These are phyloP conservation scores for Aphelinus atriplicis DNA, from an alignment of 1,140 invertebrate species.

Conservation along the genomic window DNA sequence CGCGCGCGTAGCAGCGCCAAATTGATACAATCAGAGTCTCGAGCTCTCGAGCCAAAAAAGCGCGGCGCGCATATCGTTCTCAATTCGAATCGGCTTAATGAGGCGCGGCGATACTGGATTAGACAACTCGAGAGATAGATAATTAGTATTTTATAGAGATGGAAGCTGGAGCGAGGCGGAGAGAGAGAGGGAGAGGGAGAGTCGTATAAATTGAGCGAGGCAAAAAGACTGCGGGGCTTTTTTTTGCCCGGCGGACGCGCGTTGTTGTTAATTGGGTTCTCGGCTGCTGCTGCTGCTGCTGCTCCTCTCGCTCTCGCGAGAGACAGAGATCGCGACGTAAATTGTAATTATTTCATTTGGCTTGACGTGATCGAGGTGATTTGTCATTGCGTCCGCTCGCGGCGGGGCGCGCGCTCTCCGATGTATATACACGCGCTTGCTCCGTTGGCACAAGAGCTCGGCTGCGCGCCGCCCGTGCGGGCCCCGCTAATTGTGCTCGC, in stretches of 20 bases:
- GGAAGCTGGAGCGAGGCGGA: too few relatives aligned
- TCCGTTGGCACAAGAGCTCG: too few relatives aligned
- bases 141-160: conserved; percentile 14
- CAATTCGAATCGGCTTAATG: conserved; percentile 20
- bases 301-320: background rate
- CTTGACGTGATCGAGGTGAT: conserved; percentile 24
- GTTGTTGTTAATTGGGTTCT: conserved; percentile 23
- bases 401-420: too few relatives aligned
- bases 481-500: too few relatives aligned
- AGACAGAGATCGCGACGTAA: conserved; percentile 17
- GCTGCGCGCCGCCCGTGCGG: too few relatives aligned
- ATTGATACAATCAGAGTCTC: too few relatives aligned
- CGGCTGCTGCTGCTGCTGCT: background rate
- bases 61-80: background rate
- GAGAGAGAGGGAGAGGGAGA: background rate
- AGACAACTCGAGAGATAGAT: background rate
- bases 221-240: background rate
- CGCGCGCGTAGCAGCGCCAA: too few relatives aligned
- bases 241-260: background rate
- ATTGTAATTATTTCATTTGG: conserved; percentile 36
- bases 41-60: too few relatives aligned
- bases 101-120: background rate
- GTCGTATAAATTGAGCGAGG: conserved; percentile 4
- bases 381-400: conserved; percentile 19
- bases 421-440: too few relatives aligned